These are phyloP conservation scores for Mycetomoellerius zeteki DNA, from an alignment of 1,140 invertebrate genomes.

Conservation along the genomic window DNA sequence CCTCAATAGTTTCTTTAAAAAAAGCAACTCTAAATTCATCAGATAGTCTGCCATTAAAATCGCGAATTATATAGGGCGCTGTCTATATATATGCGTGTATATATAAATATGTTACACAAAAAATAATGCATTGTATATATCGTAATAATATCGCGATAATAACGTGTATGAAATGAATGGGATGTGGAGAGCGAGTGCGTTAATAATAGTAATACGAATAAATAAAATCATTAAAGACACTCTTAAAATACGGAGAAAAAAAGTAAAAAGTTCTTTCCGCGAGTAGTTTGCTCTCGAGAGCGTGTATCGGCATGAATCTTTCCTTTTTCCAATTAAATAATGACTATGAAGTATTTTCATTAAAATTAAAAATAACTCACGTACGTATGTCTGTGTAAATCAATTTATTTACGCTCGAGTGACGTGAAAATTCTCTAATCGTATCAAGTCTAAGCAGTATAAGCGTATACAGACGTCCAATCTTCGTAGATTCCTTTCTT, in stretches of 20 bases:
- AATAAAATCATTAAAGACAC: constrained; percentile 46
- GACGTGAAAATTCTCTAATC: constrained; percentile 19
- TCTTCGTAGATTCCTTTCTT: background rate
- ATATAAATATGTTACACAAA: constrained; percentile 2
- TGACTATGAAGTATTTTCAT: background rate
- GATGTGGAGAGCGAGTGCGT: constrained; percentile 37
- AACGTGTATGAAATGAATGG: constrained; percentile 19
- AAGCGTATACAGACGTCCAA: background rate
- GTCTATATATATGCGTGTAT: background rate
- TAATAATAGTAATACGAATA: constrained; percentile 40
- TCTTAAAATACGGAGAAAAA: background rate
- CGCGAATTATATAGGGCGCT: background rate
- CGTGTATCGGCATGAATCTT: constrained; percentile 16
- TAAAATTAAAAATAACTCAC: background rate
- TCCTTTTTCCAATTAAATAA: background rate
- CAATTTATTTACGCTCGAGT: constrained; percentile 38
- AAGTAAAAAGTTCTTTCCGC: background rate
- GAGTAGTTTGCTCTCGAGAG: constrained; percentile 5
- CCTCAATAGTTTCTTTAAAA: background rate
- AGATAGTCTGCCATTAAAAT: background rate
- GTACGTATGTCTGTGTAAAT: constrained; percentile 6
- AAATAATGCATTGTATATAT: constrained; percentile 16
- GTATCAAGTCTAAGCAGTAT: constrained; percentile 41
- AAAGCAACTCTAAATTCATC: background rate
- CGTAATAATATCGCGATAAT: constrained; percentile 32